Percentiles rank a stretch among this genome's conserved stretches.
Conservation (phyloP, 2,113 vertebrate species). For the Phylloscopus whistleri region DNA sequence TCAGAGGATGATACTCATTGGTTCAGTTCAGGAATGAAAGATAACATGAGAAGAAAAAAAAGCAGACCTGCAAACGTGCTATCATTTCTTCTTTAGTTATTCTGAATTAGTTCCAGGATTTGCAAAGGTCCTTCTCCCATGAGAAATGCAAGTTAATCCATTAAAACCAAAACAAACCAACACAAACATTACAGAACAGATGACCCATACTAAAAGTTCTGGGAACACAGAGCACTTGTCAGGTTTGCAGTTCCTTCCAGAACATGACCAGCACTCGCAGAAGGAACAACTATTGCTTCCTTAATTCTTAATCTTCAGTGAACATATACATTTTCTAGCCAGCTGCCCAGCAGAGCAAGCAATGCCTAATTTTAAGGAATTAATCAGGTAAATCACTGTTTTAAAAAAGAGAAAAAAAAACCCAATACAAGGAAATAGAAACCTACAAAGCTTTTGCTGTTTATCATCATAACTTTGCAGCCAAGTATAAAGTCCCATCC, state of each 20-base stretch:
- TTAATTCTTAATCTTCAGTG: background rate
- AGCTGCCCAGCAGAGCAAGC: background rate
- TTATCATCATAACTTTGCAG: background rate
- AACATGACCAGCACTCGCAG: background rate
- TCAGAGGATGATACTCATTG: background rate
- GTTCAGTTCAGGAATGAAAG: background rate
- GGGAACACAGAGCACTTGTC: background rate
- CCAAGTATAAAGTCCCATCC: background rate
- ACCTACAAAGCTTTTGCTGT: background rate
- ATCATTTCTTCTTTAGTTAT: background rate
- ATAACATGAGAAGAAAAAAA: background rate
- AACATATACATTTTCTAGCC: background rate
- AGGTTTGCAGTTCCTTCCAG: background rate
- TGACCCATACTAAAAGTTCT: background rate
- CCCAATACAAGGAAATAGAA: background rate
- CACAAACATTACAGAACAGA: background rate
- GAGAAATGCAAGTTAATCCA: background rate
- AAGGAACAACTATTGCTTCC: background rate
- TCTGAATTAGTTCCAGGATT: background rate
- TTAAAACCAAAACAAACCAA: background rate
- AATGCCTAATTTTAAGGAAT: background rate
- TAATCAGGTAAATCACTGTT: background rate
- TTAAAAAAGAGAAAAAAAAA: background rate
- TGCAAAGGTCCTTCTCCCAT: background rate
- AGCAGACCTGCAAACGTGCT: background rate